Conservation (phyloP, 2,888 invertebrate species). For the Helicoverpa assulta region DNA sequence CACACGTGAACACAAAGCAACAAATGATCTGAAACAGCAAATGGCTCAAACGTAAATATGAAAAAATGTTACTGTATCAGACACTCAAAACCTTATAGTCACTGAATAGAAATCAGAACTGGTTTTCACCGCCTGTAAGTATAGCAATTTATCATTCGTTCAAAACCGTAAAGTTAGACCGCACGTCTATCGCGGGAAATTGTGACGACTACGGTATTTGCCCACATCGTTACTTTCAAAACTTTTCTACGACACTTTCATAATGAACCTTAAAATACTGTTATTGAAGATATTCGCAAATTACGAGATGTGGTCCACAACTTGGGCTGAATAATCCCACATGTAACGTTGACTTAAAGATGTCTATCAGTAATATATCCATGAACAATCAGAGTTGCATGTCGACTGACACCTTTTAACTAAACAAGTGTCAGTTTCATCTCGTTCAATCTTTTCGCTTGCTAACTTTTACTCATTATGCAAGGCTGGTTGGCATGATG, state of each 20-base stretch:
- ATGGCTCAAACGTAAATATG: neutral
- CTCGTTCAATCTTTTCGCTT: slow-evolving; percentile 16
- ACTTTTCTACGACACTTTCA: slow-evolving; percentile 77
- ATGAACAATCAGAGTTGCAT: slow-evolving; percentile 28
- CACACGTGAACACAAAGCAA: no score
- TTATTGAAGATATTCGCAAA: slow-evolving; percentile 25
- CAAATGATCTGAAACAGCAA: no score
- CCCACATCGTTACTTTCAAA: slow-evolving; percentile 77
- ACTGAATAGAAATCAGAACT: slow-evolving; percentile 62
- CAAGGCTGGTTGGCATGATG: neutral
- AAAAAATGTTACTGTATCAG: neutral
- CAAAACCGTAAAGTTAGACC: slow-evolving; percentile 80
- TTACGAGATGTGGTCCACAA: slow-evolving; percentile 15
- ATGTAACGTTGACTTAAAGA: slow-evolving; percentile 1
- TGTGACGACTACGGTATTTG: slow-evolving; percentile 75
- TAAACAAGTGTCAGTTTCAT: neutral
- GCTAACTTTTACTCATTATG: slow-evolving; percentile 8
- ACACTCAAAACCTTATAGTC: slow-evolving; percentile 4
- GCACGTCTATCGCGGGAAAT: slow-evolving; percentile 79
- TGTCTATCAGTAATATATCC: neutral
- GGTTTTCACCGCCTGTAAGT: slow-evolving; percentile 54
- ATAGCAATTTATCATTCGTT: slow-evolving; percentile 76
- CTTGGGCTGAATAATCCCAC: no score
- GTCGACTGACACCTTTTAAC: slow-evolving; percentile 31
- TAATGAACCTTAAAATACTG: slow-evolving; percentile 46